Evolutionary conservation across 2,888 invertebrate species (phyloP), one percentile per base, ranked within the genome.

Genomic region (Campoplex nolae): DNA sequence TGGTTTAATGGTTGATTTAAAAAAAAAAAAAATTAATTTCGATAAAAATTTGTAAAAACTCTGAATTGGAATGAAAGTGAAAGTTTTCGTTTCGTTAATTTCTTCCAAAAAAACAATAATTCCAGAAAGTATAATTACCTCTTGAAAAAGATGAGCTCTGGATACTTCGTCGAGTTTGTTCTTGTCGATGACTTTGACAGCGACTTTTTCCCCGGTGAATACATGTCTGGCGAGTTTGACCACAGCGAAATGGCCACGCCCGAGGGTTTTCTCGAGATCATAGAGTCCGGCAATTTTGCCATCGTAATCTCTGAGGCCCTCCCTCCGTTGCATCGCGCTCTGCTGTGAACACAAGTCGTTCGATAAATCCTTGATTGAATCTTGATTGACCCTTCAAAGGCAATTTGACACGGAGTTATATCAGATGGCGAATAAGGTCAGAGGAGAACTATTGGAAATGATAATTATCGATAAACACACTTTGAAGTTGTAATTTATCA

Each of bases 121-220:
- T 56, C 23, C 1, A 9, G 3, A 0, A 0, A 58, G 28, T 1
- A 6, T 58, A 82, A 91, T 95, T 94, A 99, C 98, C 97, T 98
- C 98, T 95, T 99, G 98, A 95, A 99, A 98, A 90, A 99, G 96
- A 96, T 99, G 99, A 86, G 98, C 97, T 93, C 98, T 97, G 28
- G 99, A 99, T 62, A 98, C 97, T 92, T 98, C 98, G 95, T 99
- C 99, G 92, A 99, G 95, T 95, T 99, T 99, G 92, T 97, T 98
- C 95, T 99, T 99, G 95, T 99, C 99, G 93, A 99, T 99, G 88
- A 99, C 98, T 96, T 99, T 99, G 80, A 99, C 98, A 82, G 99
- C 98, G 83, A 99, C 99, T 95, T 98, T 98, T 95, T 99, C 99
- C 56, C 99, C 99, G 78, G 99, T 99, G 95, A 99, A 99, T 84